A percentile compares a stretch with the other conserved stretches of the same genome.
phyloP scores from a whole-genome alignment of 2,113 vertebrate genomes.

The Collichthys lucidus region DNA sequence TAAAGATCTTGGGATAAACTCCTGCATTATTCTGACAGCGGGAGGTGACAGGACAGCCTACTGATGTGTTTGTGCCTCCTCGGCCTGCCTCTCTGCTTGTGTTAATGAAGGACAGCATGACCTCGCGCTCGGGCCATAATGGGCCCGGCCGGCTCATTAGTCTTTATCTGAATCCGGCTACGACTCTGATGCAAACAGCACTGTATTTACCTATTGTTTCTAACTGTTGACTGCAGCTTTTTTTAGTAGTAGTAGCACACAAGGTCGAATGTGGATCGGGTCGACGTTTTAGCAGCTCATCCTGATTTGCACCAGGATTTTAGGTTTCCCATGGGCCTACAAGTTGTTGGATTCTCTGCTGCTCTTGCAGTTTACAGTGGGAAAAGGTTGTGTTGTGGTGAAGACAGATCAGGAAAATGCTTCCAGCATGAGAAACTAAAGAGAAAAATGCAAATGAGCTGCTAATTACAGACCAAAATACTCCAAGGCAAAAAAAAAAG shows the following conservation, averaged over 20 bases:
- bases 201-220: background rate
- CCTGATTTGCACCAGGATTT: background rate
- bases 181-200: constrained; percentile 9
- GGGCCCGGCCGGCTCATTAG: constrained; percentile 30
- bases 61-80: constrained; percentile 24
- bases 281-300: background rate
- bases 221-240: constrained; percentile 3
- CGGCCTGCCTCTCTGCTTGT: constrained; percentile 23
- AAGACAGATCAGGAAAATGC: background rate
- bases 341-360: background rate
- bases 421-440: background rate
- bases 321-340: background rate
- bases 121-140: constrained; percentile 32
- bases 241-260: background rate
- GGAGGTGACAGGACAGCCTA: constrained; percentile 37
- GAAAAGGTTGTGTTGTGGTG: background rate
- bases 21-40: constrained; percentile 32
- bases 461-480: background rate
- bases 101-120: constrained; percentile 66
- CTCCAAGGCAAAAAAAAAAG: background rate
- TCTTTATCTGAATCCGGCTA: constrained; percentile 29
- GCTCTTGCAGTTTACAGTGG: background rate
- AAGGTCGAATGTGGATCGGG: constrained; percentile 11
- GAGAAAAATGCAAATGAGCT: background rate
- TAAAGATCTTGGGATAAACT: constrained; percentile 40